Evolutionary conservation across 2,888 invertebrate species (phyloP), one percentile per base, ranked within the genome.

Genomic region (Gastrophysa polygoni): DNA sequence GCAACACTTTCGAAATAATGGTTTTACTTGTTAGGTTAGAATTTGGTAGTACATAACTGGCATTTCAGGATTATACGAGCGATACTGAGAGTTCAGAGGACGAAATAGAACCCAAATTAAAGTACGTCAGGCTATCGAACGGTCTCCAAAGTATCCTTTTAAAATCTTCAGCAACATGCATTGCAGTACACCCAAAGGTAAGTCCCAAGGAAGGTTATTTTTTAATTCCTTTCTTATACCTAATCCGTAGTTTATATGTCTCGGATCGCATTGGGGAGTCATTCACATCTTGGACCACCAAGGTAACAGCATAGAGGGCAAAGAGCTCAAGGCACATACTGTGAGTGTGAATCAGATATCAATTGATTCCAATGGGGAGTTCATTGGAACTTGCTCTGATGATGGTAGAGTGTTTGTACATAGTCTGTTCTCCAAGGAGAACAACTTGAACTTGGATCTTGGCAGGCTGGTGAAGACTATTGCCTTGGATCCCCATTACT

Each of bases 271-370:
- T 78, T 93, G 92, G 90, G 98, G 98, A 1, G 87, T 89, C 66
- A 90, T 98, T 59, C 91, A 96, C 78, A 83, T 98, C 60, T 81
- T 98, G 59, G 97, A 98, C 80, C 96, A 96, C 81, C 91, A 93
- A 77, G 98, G 97, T 0, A 95, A 97, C 80, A 88, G 88, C 55
- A 87, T 89, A 24, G 84, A 86, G 69, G 88, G 87, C 55, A 90
- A 89, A 73, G 90, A 89, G 72, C 82, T 92, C 43, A 88, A 88
- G 72, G 87, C 90, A 24, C 97, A 98, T 76, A 88, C 92, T 0
- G 92, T 96, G 1, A 92, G 96, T 8, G 95, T 99, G 0, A 97
- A 98, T 82, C 93, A 92, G 77, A 94, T 99, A 69, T 95, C 95
- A 47, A 93, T 99, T 66, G 98, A 99, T 79, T 83, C 87, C 20